Conservation (phyloP, 2,113 vertebrate genomes). For the Antechinus stuartii region DNA sequence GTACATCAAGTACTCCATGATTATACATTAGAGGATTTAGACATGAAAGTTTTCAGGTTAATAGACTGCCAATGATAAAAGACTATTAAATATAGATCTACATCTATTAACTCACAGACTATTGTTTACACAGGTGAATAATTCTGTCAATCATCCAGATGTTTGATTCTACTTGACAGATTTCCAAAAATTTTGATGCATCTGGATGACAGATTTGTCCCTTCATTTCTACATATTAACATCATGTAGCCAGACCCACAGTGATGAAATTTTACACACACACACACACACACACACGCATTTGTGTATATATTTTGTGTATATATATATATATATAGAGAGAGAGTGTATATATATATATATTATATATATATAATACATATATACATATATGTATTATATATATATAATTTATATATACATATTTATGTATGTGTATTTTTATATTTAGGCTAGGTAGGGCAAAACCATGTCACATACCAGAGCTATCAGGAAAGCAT, state of each 20-base stretch:
- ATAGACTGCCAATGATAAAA: neutral
- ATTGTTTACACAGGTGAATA: neutral
- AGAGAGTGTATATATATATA: too few relatives aligned
- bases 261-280: neutral
- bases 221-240: neutral
- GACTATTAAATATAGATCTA: neutral
- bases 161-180: neutral
- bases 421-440: too few relatives aligned
- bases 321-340: too few relatives aligned
- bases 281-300: too few relatives aligned
- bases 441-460: neutral
- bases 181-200: neutral
- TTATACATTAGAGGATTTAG: neutral
- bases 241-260: neutral
- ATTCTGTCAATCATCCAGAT: neutral
- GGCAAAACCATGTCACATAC: too few relatives aligned
- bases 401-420: too few relatives aligned
- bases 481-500: neutral
- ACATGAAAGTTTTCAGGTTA: neutral
- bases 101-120: neutral
- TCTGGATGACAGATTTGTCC: neutral
- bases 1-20: neutral
- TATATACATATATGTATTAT: too few relatives aligned
- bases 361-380: too few relatives aligned
- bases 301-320: too few relatives aligned